These are phyloP conservation scores for Mesembrinibis cayennensis DNA, from an alignment of 2,113 vertebrate species.

Conservation along the genomic window DNA sequence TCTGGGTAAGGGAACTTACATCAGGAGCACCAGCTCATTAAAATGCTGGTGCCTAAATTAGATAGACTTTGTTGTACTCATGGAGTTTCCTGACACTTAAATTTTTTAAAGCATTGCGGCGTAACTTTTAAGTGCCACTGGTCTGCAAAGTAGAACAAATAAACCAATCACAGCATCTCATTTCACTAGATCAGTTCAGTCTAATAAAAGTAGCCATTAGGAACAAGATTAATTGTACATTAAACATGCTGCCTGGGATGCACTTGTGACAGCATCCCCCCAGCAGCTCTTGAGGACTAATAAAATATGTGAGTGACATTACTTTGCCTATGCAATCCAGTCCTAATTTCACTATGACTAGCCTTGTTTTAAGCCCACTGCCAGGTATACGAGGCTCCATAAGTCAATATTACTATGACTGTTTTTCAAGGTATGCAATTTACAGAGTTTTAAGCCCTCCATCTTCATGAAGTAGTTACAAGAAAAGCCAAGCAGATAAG, in stretches of 20 bases:
- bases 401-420: background rate
- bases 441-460: background rate
- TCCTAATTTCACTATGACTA: background rate
- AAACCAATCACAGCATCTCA: background rate
- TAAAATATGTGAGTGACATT: background rate
- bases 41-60: background rate
- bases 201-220: background rate
- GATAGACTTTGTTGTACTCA: background rate
- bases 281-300: background rate
- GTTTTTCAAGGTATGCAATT: background rate
- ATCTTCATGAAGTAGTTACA: background rate
- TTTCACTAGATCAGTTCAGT: background rate
- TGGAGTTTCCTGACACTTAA: background rate
- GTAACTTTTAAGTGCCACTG: background rate
- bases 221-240: constrained; percentile 10
- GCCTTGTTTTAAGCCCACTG: background rate
- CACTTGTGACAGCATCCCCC: background rate
- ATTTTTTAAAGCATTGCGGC: background rate
- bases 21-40: background rate
- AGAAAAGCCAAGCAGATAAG: background rate
- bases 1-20: background rate
- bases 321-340: background rate
- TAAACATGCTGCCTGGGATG: background rate
- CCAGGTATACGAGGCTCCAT: background rate
- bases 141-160: background rate